Conservation (phyloP, 23 tunicate genomes). For the Halocynthia aurantium region DNA sequence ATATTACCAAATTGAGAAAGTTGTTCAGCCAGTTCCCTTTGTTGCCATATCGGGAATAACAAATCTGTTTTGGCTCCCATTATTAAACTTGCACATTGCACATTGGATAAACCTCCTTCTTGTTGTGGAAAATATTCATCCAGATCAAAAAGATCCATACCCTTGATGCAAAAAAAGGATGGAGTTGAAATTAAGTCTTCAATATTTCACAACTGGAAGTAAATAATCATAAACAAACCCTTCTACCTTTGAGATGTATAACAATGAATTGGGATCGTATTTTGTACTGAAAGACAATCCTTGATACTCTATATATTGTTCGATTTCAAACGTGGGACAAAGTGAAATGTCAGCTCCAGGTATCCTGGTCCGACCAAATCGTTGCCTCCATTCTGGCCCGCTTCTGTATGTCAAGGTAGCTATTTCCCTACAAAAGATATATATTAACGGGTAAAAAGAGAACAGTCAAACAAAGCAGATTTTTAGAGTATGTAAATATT, state of each 20-base stretch:
- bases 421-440: slow-evolving; percentile 50
- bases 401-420: slow-evolving; percentile 90
- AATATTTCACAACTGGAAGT: background rate
- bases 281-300: slow-evolving; percentile 86
- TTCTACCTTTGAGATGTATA: slow-evolving; percentile 80
- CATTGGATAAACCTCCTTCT: slow-evolving; percentile 18
- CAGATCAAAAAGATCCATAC: slow-evolving; percentile 88
- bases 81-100: slow-evolving; percentile 56
- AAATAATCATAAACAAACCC: slow-evolving; percentile 4
- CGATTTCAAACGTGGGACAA: slow-evolving; percentile 86
- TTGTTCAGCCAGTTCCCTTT: slow-evolving; percentile 60
- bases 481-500: background rate
- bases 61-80: slow-evolving; percentile 84
- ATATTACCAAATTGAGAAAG: slow-evolving; percentile 47
- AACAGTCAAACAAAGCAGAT: background rate
- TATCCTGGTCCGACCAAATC: slow-evolving; percentile 58
- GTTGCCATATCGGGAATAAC: slow-evolving; percentile 80
- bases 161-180: slow-evolving; percentile 31
- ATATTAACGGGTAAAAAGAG: background rate
- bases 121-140: slow-evolving; percentile 50
- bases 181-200: background rate
- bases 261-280: slow-evolving; percentile 83
- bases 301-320: slow-evolving; percentile 93
- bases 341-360: slow-evolving; percentile 56
- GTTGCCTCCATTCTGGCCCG: slow-evolving; percentile 67